These are phyloP conservation scores for Lingula anatina DNA, from an alignment of 2,888 invertebrate genomes.

Conservation along the genomic window DNA sequence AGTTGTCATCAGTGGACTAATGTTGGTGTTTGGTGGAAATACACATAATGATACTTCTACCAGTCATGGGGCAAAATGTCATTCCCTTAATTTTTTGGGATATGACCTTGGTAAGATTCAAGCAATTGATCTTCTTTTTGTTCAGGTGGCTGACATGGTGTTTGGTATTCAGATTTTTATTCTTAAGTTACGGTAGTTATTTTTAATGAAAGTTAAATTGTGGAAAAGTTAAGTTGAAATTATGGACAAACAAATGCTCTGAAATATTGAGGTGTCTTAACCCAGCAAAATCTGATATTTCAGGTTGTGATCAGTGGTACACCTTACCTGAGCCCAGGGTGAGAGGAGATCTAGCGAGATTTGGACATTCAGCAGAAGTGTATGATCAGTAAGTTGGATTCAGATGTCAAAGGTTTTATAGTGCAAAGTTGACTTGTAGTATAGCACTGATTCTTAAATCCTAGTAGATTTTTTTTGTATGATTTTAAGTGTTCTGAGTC, in stretches of 20 bases:
- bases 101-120: constrained; percentile 71
- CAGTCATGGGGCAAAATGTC: constrained; percentile 73
- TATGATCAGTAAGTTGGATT: constrained; percentile 58
- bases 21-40: constrained; percentile 94
- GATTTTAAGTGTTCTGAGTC: neutral
- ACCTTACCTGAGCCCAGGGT: constrained; percentile 25
- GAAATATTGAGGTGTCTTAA: too few relatives aligned
- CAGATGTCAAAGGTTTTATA: neutral
- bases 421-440: too few relatives aligned
- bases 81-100: constrained; percentile 76
- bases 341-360: constrained; percentile 65
- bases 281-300: too few relatives aligned
- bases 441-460: neutral
- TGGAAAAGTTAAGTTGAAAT: too few relatives aligned
- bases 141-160: too few relatives aligned
- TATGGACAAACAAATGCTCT: too few relatives aligned
- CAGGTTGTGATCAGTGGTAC: constrained; percentile 48
- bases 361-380: constrained; percentile 73
- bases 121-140: too few relatives aligned
- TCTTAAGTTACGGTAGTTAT: too few relatives aligned
- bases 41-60: constrained; percentile 92
- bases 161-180: too few relatives aligned
- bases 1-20: constrained; percentile 76
- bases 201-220: too few relatives aligned
- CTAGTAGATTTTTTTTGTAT: neutral